phyloP scores from a whole-genome alignment of 2,888 invertebrate genomes.

The Brachyopa scutellaris region DNA sequence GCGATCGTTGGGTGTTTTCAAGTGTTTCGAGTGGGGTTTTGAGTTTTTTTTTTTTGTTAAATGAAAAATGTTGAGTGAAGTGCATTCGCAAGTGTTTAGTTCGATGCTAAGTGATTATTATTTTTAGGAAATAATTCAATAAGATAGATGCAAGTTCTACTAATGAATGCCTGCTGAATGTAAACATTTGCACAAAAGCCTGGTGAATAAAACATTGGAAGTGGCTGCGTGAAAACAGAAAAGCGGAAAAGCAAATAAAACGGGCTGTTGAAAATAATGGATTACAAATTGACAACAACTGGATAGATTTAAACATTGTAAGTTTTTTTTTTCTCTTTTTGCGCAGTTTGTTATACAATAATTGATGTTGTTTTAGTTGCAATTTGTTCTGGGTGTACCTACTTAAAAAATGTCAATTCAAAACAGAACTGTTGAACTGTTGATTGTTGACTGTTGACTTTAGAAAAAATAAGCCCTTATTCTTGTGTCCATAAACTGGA shows the following conservation, averaged over 20 bases:
- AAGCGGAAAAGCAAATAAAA: constrained; percentile 8
- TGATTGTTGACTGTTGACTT: too few relatives aligned
- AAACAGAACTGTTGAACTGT: too few relatives aligned
- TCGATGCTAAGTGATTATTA: constrained; percentile 13
- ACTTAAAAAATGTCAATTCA: too few relatives aligned
- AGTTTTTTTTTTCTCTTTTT: constrained; percentile 7
- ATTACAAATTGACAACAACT: constrained; percentile 61
- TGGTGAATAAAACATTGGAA: constrained; percentile 20
- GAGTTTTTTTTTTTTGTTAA: too few relatives aligned
- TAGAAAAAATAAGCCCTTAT: too few relatives aligned
- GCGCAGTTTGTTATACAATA: too few relatives aligned
- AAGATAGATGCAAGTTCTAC: constrained; percentile 27
- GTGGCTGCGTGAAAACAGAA: too few relatives aligned
- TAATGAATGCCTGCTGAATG: constrained; percentile 31
- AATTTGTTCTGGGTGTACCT: too few relatives aligned
- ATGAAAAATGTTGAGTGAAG: constrained; percentile 42
- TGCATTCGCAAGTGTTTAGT: constrained; percentile 50
- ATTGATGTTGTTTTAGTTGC: too few relatives aligned
- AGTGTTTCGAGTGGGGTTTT: constrained; percentile 11
- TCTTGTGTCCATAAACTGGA: too few relatives aligned
- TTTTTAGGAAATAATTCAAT: constrained; percentile 24
- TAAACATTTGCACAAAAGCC: constrained; percentile 35
- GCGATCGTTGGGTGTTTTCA: neutral
- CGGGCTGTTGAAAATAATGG: constrained; percentile 42
- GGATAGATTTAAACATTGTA: constrained; percentile 33